Conservation (phyloP, 2,113 vertebrate species). For the Butorides virescens region DNA sequence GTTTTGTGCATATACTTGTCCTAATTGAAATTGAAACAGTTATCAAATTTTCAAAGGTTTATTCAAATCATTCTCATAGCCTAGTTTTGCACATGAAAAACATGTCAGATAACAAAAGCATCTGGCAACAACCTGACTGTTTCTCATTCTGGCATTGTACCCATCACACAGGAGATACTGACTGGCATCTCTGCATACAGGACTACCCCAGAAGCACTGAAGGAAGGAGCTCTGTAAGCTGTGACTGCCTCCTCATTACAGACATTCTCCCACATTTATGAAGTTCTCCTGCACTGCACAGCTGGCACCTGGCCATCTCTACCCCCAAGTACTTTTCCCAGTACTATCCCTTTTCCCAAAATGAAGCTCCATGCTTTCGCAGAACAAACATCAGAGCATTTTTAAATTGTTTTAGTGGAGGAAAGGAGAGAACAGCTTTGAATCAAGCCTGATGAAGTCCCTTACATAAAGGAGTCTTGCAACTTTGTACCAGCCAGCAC, state of each 20-base stretch:
- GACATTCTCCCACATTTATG: neutral
- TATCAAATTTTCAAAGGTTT: slow-evolving; percentile 16
- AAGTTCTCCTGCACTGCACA: neutral
- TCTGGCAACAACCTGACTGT: neutral
- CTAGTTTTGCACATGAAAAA: neutral
- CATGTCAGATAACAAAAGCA: neutral
- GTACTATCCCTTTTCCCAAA: neutral
- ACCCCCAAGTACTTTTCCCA: neutral
- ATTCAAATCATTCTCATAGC: neutral
- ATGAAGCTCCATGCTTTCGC: neutral
- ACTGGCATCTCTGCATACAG: neutral
- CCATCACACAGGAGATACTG: neutral
- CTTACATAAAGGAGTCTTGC: neutral
- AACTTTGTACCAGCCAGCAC: neutral
- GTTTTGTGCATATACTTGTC: neutral
- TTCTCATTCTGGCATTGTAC: neutral
- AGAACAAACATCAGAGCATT: neutral
- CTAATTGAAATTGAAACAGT: neutral
- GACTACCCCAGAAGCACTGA: neutral
- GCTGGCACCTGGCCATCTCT: neutral
- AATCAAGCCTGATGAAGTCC: neutral
- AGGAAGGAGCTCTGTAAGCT: neutral
- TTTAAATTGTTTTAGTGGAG: neutral
- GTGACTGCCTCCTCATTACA: neutral
- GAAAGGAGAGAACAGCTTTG: neutral